These are phyloP conservation scores for Oreohelix idahoensis DNA, from an alignment of 1,140 invertebrate genomes.

Conservation along the genomic window DNA sequence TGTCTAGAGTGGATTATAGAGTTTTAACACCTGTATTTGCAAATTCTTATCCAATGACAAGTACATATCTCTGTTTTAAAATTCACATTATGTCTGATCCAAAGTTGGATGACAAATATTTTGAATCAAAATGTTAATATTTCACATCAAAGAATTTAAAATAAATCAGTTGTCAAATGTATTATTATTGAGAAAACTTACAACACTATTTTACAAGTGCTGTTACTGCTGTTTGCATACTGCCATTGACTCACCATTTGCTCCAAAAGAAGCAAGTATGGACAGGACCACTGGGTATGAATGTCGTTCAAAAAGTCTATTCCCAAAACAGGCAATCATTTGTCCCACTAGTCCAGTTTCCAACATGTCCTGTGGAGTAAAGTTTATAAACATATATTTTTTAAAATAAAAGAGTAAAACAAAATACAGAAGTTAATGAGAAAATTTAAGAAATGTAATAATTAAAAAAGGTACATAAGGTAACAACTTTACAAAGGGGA, in stretches of 20 bases:
- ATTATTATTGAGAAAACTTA: too few relatives aligned
- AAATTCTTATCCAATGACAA: background rate
- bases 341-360: constrained; percentile 9
- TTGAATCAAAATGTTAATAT: too few relatives aligned
- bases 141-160: too few relatives aligned
- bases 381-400: background rate
- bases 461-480: too few relatives aligned
- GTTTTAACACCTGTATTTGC: background rate
- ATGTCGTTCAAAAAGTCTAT: background rate
- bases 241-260: constrained; percentile 12
- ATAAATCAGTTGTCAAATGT: too few relatives aligned
- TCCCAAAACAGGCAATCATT: background rate
- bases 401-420: background rate
- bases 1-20: background rate
- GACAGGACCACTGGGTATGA: background rate
- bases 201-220: too few relatives aligned
- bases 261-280: constrained; percentile 4
- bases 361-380: background rate
- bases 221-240: too few relatives aligned
- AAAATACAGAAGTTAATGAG: background rate
- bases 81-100: too few relatives aligned
- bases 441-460: too few relatives aligned
- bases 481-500: too few relatives aligned
- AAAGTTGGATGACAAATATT: too few relatives aligned
- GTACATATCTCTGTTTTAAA: too few relatives aligned